A percentile compares a stretch with the other conserved stretches of the same genome.
Conservation (phyloP, 2,888 invertebrate species). For the Tinea pellionella region DNA sequence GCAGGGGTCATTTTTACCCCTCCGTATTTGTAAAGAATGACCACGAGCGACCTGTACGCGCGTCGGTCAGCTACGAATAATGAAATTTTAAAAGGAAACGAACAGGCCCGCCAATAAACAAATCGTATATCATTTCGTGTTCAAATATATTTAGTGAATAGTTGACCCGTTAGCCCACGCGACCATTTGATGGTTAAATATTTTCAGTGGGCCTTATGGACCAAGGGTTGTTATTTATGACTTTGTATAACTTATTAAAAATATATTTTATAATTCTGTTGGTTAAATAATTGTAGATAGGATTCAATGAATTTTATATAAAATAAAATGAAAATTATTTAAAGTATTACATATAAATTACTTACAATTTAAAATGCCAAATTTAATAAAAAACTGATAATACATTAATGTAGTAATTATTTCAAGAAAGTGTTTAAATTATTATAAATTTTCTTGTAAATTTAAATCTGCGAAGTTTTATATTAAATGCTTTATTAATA, state of each 20-base stretch:
- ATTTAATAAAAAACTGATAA: too few species aligned
- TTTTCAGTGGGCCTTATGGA: slow-evolving; percentile 57
- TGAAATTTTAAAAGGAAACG: slow-evolving; percentile 59
- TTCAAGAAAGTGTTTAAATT: too few species aligned
- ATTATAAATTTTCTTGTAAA: background rate
- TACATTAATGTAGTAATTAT: too few species aligned
- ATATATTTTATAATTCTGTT: background rate
- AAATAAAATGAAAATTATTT: too few species aligned
- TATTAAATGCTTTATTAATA: background rate
- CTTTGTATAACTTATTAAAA: slow-evolving; percentile 23
- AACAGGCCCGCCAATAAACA: slow-evolving; percentile 67
- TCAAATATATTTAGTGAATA: slow-evolving; percentile 61
- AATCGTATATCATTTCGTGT: slow-evolving; percentile 68
- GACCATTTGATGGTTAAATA: slow-evolving; percentile 64
- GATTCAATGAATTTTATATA: too few species aligned
- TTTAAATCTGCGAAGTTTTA: background rate
- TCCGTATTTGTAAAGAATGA: slow-evolving; percentile 29
- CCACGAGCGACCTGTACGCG: slow-evolving; percentile 54
- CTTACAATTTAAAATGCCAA: too few species aligned
- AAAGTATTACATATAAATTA: too few species aligned
- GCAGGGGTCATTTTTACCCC: slow-evolving; percentile 50
- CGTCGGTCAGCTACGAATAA: slow-evolving; percentile 55
- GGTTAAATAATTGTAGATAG: background rate
- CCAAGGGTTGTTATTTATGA: slow-evolving; percentile 54
- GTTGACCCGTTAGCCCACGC: slow-evolving; percentile 65